A percentile compares a stretch with the other conserved stretches of the same genome.
These are phyloP conservation scores for Ectropis grisescens DNA, from an alignment of 1,140 invertebrate species.

Conservation along the genomic window DNA sequence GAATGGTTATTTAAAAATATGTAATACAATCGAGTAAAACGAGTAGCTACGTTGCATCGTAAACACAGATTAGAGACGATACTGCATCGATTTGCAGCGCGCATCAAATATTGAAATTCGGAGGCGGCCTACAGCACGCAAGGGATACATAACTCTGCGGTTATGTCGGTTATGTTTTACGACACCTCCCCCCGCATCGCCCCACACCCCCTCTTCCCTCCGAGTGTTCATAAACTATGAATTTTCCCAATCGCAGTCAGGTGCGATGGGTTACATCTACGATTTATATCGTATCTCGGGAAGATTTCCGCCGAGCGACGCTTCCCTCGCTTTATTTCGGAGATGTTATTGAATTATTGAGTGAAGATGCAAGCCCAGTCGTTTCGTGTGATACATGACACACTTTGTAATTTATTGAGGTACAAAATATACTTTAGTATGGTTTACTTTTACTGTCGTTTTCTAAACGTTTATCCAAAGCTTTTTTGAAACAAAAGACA, in stretches of 20 bases:
- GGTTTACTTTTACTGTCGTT: too few species aligned
- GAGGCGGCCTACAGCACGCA: constrained; percentile 21
- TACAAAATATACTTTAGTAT: too few species aligned
- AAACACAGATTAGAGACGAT: constrained; percentile 31
- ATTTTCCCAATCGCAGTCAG: constrained; percentile 53
- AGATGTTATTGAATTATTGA: constrained; percentile 22
- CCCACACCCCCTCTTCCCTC: constrained; percentile 1
- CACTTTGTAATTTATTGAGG: too few species aligned
- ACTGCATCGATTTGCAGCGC: constrained; percentile 34
- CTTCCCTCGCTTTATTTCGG: constrained; percentile 12
- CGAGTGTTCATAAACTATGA: constrained; percentile 47
- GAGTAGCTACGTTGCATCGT: too few species aligned
- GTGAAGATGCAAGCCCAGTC: constrained; percentile 1
- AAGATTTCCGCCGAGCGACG: constrained; percentile 17
- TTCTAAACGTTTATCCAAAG: too few species aligned
- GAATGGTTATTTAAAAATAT: too few species aligned
- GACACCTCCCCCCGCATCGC: constrained; percentile 17
- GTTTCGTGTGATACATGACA: too few species aligned
- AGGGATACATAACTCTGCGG: constrained; percentile 42
- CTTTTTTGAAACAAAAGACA: too few species aligned
- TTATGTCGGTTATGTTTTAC: constrained; percentile 28
- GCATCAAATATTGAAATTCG: constrained; percentile 48
- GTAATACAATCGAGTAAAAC: too few species aligned
- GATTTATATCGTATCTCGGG: constrained; percentile 36
- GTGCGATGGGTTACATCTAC: constrained; percentile 41